Percentiles rank a stretch among this genome's conserved stretches.
phyloP scores from a whole-genome alignment of 2,797 vertebrate genomes.

The Gymnoscopelus braueri region DNA sequence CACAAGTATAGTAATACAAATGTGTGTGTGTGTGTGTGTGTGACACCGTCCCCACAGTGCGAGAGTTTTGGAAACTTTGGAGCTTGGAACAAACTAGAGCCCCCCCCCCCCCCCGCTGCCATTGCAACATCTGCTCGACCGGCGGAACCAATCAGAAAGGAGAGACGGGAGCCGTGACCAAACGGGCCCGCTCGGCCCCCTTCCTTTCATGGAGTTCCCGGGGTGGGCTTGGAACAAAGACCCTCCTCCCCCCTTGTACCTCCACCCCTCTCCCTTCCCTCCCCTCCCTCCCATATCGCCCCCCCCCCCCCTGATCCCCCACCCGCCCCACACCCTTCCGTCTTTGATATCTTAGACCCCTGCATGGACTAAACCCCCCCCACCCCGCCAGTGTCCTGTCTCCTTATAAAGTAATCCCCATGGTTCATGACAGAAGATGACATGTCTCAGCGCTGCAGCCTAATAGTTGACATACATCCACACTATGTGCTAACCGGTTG shows the following conservation, averaged over 20 bases:
- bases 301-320: slow-evolving; percentile 38
- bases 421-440: slow-evolving; percentile 78
- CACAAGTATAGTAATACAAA: too few species aligned
- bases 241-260: slow-evolving; percentile 59
- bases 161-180: slow-evolving; percentile 75
- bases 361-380: slow-evolving; percentile 70
- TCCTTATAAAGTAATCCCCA: slow-evolving; percentile 73
- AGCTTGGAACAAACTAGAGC: slow-evolving; percentile 59
- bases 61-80: slow-evolving; percentile 54
- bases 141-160: slow-evolving; percentile 76
- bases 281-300: slow-evolving; percentile 36
- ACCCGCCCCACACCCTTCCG: slow-evolving; percentile 67
- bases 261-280: slow-evolving; percentile 54
- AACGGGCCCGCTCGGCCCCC: slow-evolving; percentile 76
- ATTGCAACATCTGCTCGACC: slow-evolving; percentile 81
- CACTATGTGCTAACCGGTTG: slow-evolving; percentile 8
- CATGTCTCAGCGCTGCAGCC: slow-evolving; percentile 38
- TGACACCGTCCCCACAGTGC: slow-evolving; percentile 61
- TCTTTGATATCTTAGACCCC: slow-evolving; percentile 87
- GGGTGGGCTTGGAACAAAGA: slow-evolving; percentile 82
- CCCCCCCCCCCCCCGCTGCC: slow-evolving; percentile 60
- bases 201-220: slow-evolving; percentile 84
- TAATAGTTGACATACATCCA: slow-evolving; percentile 51
- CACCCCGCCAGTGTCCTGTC: slow-evolving; percentile 29
- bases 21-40: slow-evolving; percentile 35